Evolutionary conservation across 2,797 vertebrate genomes (phyloP).

Genomic region (Antennarius maculatus): DNA sequence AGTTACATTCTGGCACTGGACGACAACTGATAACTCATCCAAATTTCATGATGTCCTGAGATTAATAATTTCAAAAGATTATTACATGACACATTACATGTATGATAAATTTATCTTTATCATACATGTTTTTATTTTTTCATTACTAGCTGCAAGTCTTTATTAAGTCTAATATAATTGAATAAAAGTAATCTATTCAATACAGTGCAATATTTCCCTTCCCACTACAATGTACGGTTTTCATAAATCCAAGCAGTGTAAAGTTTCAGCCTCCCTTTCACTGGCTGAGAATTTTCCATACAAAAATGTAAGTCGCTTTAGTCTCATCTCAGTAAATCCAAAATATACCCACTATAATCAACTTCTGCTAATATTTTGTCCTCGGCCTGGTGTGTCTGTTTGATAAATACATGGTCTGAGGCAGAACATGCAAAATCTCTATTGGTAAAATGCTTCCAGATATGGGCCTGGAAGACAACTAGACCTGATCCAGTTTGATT

Average conservation of each 20-base stretch:
- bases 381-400: background rate
- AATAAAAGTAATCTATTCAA: too few relatives aligned
- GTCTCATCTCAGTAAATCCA: background rate
- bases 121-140: too few relatives aligned
- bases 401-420: background rate
- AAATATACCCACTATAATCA: background rate
- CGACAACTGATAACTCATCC: too few relatives aligned
- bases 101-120: too few relatives aligned
- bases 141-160: too few relatives aligned
- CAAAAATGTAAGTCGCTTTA: background rate
- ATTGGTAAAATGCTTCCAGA: background rate
- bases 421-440: background rate
- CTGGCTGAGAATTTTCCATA: background rate
- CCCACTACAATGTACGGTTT: background rate
- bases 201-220: background rate
- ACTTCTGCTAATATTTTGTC: background rate
- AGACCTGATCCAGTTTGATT: constrained; percentile 10
- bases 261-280: background rate
- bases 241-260: background rate
- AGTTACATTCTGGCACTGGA: too few relatives aligned
- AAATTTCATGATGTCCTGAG: too few relatives aligned
- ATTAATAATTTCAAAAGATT: too few relatives aligned
- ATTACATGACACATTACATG: too few relatives aligned
- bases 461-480: background rate
- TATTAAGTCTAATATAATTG: too few relatives aligned